Percentiles rank a stretch among this genome's conserved stretches.
phyloP scores from a whole-genome alignment of 2,113 vertebrate species.

The Phoenicopterus ruber region DNA sequence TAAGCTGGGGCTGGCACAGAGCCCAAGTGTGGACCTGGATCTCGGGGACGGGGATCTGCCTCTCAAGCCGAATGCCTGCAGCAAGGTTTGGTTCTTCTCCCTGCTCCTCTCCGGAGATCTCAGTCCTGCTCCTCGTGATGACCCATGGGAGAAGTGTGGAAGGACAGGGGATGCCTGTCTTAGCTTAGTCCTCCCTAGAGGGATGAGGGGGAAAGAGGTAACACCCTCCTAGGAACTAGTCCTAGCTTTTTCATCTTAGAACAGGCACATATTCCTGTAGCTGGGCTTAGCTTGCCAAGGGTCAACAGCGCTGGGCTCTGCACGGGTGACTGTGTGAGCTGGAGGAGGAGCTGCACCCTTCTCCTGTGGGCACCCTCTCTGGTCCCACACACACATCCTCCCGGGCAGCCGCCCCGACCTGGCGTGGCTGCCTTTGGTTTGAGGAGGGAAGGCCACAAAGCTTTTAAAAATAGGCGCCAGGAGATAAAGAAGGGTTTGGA shows the following conservation, averaged over 20 bases:
- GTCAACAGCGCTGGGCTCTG: neutral
- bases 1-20: neutral
- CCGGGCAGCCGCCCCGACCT: neutral
- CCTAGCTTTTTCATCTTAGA: neutral
- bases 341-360: neutral
- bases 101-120: neutral
- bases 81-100: neutral
- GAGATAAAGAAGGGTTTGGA: slow-evolving; percentile 61
- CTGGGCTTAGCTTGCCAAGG: neutral
- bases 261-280: neutral
- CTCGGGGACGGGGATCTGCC: neutral
- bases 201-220: neutral
- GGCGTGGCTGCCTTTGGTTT: slow-evolving; percentile 14
- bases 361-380: neutral
- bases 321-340: neutral
- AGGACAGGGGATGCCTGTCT: neutral
- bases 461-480: slow-evolving; percentile 50
- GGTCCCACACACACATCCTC: neutral
- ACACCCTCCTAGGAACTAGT: neutral
- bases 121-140: neutral
- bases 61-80: neutral
- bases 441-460: slow-evolving; percentile 52
- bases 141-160: neutral
- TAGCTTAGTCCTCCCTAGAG: neutral
- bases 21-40: neutral